Percentiles rank a stretch among this genome's conserved stretches.
Conservation (phyloP, 2,888 invertebrate species). For the Ypsolopha scabrella region DNA sequence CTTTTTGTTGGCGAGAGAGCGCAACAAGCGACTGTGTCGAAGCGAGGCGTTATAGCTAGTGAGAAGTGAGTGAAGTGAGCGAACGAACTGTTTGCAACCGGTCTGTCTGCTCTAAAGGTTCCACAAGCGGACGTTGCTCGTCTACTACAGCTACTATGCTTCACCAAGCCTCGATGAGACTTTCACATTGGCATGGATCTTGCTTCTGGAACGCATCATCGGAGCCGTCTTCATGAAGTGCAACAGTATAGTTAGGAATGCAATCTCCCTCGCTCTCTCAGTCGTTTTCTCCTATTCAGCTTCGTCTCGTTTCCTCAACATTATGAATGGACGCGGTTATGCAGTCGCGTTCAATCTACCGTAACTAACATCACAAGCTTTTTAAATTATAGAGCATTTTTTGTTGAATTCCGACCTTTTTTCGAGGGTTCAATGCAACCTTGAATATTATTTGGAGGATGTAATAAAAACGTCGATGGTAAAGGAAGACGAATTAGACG, state of each 20-base stretch:
- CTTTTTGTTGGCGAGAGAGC: conserved; percentile 20
- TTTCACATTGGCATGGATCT: not conserved
- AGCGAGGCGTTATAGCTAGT: not conserved
- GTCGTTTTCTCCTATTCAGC: conserved; percentile 34
- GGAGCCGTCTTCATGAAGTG: conserved; percentile 14
- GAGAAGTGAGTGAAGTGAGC: not conserved
- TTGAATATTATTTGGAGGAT: no score
- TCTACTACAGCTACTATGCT: not conserved
- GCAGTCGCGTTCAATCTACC: conserved; percentile 1
- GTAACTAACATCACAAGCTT: not conserved
- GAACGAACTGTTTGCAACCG: not conserved
- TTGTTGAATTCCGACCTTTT: not conserved
- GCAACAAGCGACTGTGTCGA: conserved; percentile 8
- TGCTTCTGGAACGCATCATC: not conserved
- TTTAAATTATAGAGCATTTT: not conserved
- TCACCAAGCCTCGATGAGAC: not conserved
- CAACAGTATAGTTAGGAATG: conserved; percentile 36
- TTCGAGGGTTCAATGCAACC: not conserved
- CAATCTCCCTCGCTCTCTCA: conserved; percentile 64
- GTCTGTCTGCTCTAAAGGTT: not conserved
- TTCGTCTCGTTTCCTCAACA: conserved; percentile 45
- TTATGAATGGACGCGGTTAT: conserved; percentile 35
- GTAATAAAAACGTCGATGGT: no score
- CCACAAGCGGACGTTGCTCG: conserved; percentile 1
- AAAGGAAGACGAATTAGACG: no score